Base-by-base conservation (phyloP, 2,113 vertebrate genomes). In the Ctenomys sociabilis region DNA sequence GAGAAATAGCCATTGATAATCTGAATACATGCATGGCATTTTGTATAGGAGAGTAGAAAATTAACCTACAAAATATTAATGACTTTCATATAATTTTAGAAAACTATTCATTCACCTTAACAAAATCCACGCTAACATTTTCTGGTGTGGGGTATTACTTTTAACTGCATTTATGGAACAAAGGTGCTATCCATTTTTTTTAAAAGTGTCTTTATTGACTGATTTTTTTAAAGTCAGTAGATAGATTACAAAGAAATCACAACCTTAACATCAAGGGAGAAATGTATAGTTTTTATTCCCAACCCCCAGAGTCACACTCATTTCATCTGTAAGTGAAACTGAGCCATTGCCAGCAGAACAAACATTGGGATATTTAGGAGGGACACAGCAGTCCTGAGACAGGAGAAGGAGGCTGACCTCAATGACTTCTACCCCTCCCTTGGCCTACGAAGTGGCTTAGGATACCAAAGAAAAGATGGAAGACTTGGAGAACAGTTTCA, bases 1-100 rank as follows among this genome's bases (percentile, higher is more conserved):
- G 40, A 96, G 35, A 97, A 96, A 94, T n/a, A 45, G 7, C 92
- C 93, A 96, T 78, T 96, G 75, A 96, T 95, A 93, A 81, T 96
- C 63, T 5, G 5, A 97, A 96, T 59, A 61, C 89, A 97, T 80
- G 95, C 24, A 73, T 19, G 40, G 13, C 57, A 45, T 73, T 37
- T 84, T 7, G 85, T 40, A 49, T 81, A 32, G 70, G 64, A 93
- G 80, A 91, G 54, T 94, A 96, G 93, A 70, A 96, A 96, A 97
- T 90, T 68, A 96, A 85, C 63, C 52, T 80, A 40, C 26, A 96
- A 92, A 96, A 83, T 37, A 49, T 77, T 54, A 92, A 40, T 13
- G 35, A 10, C 16, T 96, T 88, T 96, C 66, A 95, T 32, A 86
- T 92, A 73, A 75, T 45, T 81, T 63, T 83, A 49, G 73, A 83